Conservation (phyloP, 2,797 vertebrate species). For the Malurus leucopterus region DNA sequence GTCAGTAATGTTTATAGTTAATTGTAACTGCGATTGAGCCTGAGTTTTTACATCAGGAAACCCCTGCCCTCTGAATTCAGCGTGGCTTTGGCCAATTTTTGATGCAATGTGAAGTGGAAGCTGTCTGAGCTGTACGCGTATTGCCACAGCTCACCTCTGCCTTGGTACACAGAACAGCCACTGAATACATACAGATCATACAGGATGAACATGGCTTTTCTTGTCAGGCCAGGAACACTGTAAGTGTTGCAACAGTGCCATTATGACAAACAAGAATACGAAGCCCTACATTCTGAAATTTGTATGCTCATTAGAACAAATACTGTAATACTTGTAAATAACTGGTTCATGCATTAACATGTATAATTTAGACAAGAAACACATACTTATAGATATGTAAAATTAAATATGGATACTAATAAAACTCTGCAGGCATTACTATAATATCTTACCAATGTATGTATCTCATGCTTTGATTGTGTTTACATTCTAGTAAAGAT, state of each 20-base stretch:
- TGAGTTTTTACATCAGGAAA: background rate
- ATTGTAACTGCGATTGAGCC: background rate
- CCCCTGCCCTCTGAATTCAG: background rate
- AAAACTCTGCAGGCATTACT: slow-evolving; percentile 81
- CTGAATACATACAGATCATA: slow-evolving; percentile 70
- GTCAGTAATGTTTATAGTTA: background rate
- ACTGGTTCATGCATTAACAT: slow-evolving; percentile 92
- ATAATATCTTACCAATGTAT: slow-evolving; percentile 90
- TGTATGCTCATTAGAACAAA: slow-evolving; percentile 45
- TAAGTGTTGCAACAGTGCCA: slow-evolving; percentile 59
- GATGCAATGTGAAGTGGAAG: background rate
- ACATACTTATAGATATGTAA: slow-evolving; percentile 72
- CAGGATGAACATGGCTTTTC: slow-evolving; percentile 66
- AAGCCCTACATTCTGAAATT: slow-evolving; percentile 51
- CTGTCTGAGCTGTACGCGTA: background rate
- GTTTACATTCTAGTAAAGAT: slow-evolving; percentile 85
- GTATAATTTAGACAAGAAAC: slow-evolving; percentile 77
- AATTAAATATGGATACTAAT: slow-evolving; percentile 72
- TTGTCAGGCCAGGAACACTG: slow-evolving; percentile 59
- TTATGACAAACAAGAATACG: slow-evolving; percentile 74
- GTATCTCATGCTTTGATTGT: slow-evolving; percentile 92
- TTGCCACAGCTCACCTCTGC: slow-evolving; percentile 9
- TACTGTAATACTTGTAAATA: slow-evolving; percentile 45
- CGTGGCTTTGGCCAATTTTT: background rate
- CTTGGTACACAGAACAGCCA: slow-evolving; percentile 61